These are phyloP conservation scores for Casuarius casuarius DNA, from an alignment of 2,113 vertebrate species.

Conservation along the genomic window DNA sequence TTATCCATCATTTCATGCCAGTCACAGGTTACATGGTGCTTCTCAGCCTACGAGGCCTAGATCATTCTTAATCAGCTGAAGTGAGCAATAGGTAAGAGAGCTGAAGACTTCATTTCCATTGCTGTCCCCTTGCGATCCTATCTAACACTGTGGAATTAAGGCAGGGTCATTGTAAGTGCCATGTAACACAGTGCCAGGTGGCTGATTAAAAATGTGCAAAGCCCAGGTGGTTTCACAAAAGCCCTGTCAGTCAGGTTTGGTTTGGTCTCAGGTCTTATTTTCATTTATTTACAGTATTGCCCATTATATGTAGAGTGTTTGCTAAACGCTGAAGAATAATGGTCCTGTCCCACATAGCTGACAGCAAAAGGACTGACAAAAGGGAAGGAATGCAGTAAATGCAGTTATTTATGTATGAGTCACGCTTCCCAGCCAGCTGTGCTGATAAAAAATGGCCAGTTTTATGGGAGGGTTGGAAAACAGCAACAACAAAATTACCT, in stretches of 20 bases:
- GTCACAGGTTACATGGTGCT: background rate
- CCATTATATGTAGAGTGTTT: slow-evolving; percentile 24
- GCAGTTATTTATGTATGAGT: slow-evolving; percentile 38
- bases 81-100: background rate
- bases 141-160: fast-evolving
- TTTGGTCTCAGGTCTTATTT: slow-evolving; percentile 38
- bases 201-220: slow-evolving; percentile 6
- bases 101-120: background rate
- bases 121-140: background rate
- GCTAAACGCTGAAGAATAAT: slow-evolving; percentile 44
- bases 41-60: background rate
- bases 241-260: background rate
- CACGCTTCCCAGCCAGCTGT: slow-evolving; percentile 39
- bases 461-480: slow-evolving; percentile 30
- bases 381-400: slow-evolving; percentile 38
- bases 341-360: background rate
- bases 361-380: slow-evolving; percentile 47
- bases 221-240: background rate
- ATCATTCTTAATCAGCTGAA: background rate
- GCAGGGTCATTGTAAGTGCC: background rate
- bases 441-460: slow-evolving; percentile 21
- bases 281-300: background rate
- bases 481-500: slow-evolving; percentile 14
- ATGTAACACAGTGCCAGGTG: background rate
- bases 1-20: background rate